Evolutionary conservation across 35 echinoderm and acorn worm genomes (phyloP), one percentile per base, ranked within the genome.

Genomic region (Ophioderma brevispina): DNA sequence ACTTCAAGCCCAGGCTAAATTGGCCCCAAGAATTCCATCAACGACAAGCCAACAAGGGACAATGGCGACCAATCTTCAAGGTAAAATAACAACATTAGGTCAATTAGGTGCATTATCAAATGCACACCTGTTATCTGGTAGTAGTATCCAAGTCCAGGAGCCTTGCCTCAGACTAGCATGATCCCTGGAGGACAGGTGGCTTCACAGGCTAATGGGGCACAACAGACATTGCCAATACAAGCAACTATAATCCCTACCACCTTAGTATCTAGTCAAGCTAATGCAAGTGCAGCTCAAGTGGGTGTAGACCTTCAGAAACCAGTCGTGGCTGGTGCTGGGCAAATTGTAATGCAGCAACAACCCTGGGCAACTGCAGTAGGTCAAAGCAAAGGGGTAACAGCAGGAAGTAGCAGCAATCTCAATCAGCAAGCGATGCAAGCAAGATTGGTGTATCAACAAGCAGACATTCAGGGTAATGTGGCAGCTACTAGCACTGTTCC

Each of bases 101-200:
- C 90, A 91, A 59, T 63, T 91, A 0, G 90, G 90, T 78, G 90
- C 90, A 33, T 76, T 91, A 14, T 85, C 90, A 30, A 91, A 85
- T 64, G 64, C 75, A 2, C 90, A 85, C 13, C 82, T 85, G 39
- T 19, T 37, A 34, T 31, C 81, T 0, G 32, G n/a, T 37, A 80
- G 37, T 17, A 55, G 35, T 78, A 64, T 14, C 25, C 90, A 78
- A 86, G 82, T 38, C 32, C 39, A 52, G 33, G 28, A n/a, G 35
- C 25, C 76, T 37, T 21, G 39, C 36, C 36, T 15, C 34, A 77
- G 75, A 85, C 82, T 17, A 76, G 43, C 40, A 39, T 80, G 84
- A 76, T 41, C 8, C 21, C 90, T 35, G 64, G 64, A 78, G 76
- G 64, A 10, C 23, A 35, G 13, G 88, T 59, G 38, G 39, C 76